Percentiles rank a stretch among this genome's conserved stretches.
These are phyloP conservation scores for Pemphigus obesinymphae DNA, from an alignment of 1,140 invertebrate species.

Conservation along the genomic window DNA sequence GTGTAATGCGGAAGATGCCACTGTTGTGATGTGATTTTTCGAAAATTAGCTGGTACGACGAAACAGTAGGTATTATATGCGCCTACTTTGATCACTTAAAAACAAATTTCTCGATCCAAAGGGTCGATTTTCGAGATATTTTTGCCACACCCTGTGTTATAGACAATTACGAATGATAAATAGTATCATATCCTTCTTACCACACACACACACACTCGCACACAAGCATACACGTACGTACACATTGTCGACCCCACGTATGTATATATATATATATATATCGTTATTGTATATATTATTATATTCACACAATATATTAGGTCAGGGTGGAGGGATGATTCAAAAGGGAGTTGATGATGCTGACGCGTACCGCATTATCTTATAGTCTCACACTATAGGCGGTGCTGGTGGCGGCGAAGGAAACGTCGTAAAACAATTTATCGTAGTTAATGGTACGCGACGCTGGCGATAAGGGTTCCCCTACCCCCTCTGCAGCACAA, in stretches of 20 bases:
- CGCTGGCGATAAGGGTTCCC: constrained; percentile 5
- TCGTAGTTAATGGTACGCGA: constrained; percentile 36
- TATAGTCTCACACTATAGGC: background rate
- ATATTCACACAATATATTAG: background rate
- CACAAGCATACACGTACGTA: background rate
- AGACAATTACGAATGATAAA: constrained; percentile 16
- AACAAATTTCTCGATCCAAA: too few species aligned
- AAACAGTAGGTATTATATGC: too few species aligned
- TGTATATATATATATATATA: background rate
- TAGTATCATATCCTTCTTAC: too few species aligned
- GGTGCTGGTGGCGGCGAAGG: background rate
- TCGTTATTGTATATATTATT: too few species aligned
- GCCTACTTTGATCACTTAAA: too few species aligned
- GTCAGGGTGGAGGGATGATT: background rate
- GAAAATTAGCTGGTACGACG: too few species aligned
- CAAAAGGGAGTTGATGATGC: background rate
- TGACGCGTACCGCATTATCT: constrained; percentile 28
- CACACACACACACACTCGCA: background rate
- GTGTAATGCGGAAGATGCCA: too few species aligned
- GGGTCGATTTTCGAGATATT: too few species aligned
- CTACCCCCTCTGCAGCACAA: background rate
- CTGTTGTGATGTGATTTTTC: too few species aligned
- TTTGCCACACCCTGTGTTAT: background rate
- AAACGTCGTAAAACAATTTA: constrained; percentile 31
- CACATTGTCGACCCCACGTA: background rate